Conservation (phyloP, 2,797 vertebrate species). For the Siniperca undulata region DNA sequence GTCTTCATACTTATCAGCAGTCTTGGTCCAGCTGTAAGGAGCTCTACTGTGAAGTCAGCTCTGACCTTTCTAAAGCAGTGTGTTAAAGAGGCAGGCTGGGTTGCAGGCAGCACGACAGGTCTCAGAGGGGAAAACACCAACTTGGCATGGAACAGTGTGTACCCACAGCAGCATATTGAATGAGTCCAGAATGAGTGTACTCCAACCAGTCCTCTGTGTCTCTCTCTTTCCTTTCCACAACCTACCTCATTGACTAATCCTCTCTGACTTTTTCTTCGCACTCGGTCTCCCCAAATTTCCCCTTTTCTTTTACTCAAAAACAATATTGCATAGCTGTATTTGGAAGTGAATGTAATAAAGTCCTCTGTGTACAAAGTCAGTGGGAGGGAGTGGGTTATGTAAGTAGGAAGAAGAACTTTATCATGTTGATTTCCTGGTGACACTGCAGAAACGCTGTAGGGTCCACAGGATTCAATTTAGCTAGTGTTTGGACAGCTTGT, state of each 20-base stretch:
- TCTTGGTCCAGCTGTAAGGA: constrained; percentile 38
- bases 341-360: constrained; percentile 25
- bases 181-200: constrained; percentile 49
- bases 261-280: not conserved
- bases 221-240: constrained; percentile 10
- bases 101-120: constrained; percentile 48
- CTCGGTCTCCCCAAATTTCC: not conserved
- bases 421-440: constrained; percentile 50
- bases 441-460: constrained; percentile 28
- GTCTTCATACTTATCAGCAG: constrained; percentile 53
- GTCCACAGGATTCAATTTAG: constrained; percentile 28
- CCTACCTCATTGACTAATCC: constrained; percentile 18
- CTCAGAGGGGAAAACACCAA: constrained; percentile 71
- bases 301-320: constrained; percentile 23
- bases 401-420: constrained; percentile 35
- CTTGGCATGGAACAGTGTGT: constrained; percentile 58
- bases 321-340: constrained; percentile 27
- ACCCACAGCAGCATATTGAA: constrained; percentile 59
- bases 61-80: constrained; percentile 76
- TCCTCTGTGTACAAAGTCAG: constrained; percentile 24
- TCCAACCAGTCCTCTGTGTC: constrained; percentile 27
- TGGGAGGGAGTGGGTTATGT: constrained; percentile 25
- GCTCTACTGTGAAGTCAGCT: constrained; percentile 36
- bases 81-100: constrained; percentile 56
- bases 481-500: constrained; percentile 4